A percentile compares a stretch with the other conserved stretches of the same genome.
These are phyloP conservation scores for Galleria mellonella DNA, from an alignment of 1,140 invertebrate species.

Conservation along the genomic window DNA sequence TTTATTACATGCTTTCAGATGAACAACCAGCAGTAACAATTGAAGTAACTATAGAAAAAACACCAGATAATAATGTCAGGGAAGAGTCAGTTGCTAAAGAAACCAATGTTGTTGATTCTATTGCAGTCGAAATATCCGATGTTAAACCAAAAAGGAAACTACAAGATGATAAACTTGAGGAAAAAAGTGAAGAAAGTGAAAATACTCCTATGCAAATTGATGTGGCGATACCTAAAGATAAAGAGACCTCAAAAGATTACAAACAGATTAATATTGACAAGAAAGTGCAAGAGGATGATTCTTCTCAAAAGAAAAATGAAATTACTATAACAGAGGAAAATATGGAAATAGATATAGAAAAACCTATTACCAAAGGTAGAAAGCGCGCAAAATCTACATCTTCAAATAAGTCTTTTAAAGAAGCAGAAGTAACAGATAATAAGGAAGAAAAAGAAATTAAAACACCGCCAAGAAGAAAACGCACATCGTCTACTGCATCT, in stretches of 20 bases:
- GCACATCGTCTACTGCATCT: constrained; percentile 31
- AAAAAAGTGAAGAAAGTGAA: too few relatives aligned
- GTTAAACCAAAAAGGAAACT: constrained; percentile 4
- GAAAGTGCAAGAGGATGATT: too few relatives aligned
- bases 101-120: constrained; percentile 1
- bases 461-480: constrained; percentile 30
- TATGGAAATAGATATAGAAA: constrained; percentile 8
- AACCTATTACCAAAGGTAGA: constrained; percentile 17
- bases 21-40: too few relatives aligned
- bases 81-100: constrained; percentile 5
- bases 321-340: constrained; percentile 4
- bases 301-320: neutral
- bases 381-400: constrained; percentile 37
- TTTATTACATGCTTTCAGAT: too few relatives aligned
- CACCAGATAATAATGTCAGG: neutral
- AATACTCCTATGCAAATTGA: constrained; percentile 1
- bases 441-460: constrained; percentile 20
- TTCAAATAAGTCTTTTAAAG: constrained; percentile 13
- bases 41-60: too few relatives aligned
- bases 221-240: constrained; percentile 3
- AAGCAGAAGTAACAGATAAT: neutral
- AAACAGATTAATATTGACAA: neutral
- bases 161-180: too few relatives aligned
- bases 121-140: constrained; percentile 2
- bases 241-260: constrained; percentile 1